These are phyloP conservation scores for Andricus curvator DNA, from an alignment of 2,888 invertebrate species.

Conservation along the genomic window DNA sequence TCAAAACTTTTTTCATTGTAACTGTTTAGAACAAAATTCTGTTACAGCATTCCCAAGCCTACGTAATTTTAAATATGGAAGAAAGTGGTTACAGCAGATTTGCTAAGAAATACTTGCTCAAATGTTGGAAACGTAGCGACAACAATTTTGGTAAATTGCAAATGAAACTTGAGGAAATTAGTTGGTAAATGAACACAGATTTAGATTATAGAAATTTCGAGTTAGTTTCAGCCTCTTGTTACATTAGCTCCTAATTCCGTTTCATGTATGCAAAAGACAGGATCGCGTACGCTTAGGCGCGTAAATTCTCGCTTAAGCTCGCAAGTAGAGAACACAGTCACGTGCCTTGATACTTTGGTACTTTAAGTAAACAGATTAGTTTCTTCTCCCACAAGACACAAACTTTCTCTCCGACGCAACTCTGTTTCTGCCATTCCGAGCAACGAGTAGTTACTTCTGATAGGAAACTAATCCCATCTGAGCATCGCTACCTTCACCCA, in stretches of 20 bases:
- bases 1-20: too few relatives aligned
- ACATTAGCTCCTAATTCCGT: background rate
- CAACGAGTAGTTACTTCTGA: background rate
- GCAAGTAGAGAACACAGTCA: slow-evolving; percentile 1
- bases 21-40: too few relatives aligned
- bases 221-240: slow-evolving; percentile 3
- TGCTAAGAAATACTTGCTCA: background rate
- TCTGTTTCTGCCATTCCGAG: slow-evolving; percentile 43
- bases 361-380: slow-evolving; percentile 16
- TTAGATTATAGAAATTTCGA: background rate
- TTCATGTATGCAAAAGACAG: slow-evolving; percentile 17
- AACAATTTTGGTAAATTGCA: background rate
- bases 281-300: slow-evolving; percentile 5
- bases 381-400: slow-evolving; percentile 4
- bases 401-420: slow-evolving; percentile 52
- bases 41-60: too few relatives aligned
- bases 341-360: slow-evolving; percentile 12
- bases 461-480: slow-evolving; percentile 1
- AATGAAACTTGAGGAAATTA: background rate
- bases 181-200: background rate
- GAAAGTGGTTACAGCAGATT: background rate
- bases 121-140: background rate
- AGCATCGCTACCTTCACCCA: background rate
- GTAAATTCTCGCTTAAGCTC: background rate
- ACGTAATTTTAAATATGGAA: too few relatives aligned